Evolutionary conservation across 92 coral and sea anemone species (phyloP).

Genomic region (Bergia puertoricense): DNA sequence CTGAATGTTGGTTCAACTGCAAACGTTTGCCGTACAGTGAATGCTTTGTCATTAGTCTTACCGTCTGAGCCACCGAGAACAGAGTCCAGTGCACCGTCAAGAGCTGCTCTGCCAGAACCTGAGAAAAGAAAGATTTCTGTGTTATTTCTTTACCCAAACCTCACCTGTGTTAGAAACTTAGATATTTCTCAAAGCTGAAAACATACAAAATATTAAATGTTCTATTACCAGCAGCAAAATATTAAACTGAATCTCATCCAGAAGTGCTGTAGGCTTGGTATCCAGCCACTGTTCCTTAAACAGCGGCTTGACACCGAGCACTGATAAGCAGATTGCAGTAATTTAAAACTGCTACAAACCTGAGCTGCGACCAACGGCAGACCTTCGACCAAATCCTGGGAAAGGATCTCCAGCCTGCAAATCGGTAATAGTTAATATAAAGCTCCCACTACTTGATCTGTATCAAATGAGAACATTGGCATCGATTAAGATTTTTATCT

Average conservation of each 20-base stretch:
- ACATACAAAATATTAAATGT: background rate
- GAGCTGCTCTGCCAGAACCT: constrained; percentile 12
- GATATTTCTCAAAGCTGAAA: no score
- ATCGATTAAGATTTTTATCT: background rate
- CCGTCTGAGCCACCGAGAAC: constrained; percentile 39
- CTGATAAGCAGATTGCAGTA: no score
- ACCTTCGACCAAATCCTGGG: constrained; percentile 68
- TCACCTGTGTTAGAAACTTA: no score
- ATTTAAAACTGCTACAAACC: constrained; percentile 33
- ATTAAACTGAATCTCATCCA: background rate
- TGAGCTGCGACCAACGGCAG: constrained; percentile 66
- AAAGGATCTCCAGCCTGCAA: constrained; percentile 67
- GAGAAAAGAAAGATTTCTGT: background rate
- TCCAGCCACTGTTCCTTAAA: no score
- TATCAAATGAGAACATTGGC: background rate
- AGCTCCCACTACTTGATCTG: background rate
- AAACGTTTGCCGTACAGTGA: background rate
- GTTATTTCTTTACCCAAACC: background rate
- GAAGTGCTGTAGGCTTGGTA: no score
- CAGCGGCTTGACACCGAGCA: no score
- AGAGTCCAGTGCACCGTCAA: constrained; percentile 36
- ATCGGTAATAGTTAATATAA: background rate
- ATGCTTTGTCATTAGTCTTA: background rate
- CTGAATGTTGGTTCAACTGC: background rate
- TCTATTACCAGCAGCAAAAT: background rate